Evolutionary conservation across 2,797 vertebrate genomes (phyloP).

Genomic region (Darevskia mixta): DNA sequence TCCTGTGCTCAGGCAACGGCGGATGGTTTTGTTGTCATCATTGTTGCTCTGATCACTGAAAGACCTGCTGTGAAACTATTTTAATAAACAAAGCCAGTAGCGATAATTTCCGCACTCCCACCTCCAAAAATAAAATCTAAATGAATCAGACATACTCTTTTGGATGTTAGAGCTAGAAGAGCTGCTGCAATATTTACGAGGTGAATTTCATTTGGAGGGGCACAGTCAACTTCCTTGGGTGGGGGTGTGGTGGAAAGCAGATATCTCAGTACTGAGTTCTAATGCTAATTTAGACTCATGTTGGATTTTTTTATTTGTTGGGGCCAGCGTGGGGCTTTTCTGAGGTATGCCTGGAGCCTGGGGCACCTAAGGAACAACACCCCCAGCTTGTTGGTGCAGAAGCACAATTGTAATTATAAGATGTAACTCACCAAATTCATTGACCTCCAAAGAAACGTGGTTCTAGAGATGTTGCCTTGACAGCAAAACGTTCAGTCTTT

Average conservation of each 20-base stretch:
- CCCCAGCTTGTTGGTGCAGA: constrained; percentile 33
- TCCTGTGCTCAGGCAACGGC: constrained; percentile 50
- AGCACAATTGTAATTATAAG: constrained; percentile 42
- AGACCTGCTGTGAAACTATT: constrained; percentile 47
- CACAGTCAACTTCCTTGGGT: constrained; percentile 13
- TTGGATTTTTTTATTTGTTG: constrained; percentile 55
- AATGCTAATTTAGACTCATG: constrained; percentile 60
- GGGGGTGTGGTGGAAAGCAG: constrained; percentile 55
- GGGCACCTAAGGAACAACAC: constrained; percentile 42
- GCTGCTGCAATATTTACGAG: constrained; percentile 47
- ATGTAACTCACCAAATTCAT: not conserved
- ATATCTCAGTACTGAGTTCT: constrained; percentile 50
- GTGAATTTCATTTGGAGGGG: constrained; percentile 53
- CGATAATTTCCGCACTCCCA: not conserved
- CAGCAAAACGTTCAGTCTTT: constrained; percentile 17
- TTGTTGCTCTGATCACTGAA: constrained; percentile 42
- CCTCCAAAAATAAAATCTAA: not conserved
- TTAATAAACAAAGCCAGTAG: constrained; percentile 57
- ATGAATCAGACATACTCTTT: constrained; percentile 61
- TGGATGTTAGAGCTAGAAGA: constrained; percentile 53
- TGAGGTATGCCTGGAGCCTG: constrained; percentile 26
- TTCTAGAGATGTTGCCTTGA: constrained; percentile 35
- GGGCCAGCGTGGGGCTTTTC: constrained; percentile 42
- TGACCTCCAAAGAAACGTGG: constrained; percentile 20
- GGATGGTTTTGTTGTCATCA: not conserved